Conservation (phyloP, 2,888 invertebrate genomes). For the Hirtodrosophila alboralis region DNA sequence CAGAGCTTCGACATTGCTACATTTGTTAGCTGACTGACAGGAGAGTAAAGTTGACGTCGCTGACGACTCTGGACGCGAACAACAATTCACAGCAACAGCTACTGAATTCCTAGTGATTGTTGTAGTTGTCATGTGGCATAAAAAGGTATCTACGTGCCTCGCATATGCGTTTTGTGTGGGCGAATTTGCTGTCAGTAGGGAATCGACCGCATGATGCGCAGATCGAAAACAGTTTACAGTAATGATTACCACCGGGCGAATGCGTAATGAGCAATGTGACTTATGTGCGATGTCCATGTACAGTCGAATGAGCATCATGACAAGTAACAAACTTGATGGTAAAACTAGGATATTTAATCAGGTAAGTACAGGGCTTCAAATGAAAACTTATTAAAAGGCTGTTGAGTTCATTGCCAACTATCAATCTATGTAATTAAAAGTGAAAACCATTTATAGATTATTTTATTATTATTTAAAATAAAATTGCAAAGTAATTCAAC, state of each 20-base stretch:
- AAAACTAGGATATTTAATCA: too few relatives aligned
- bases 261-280: conserved; percentile 68
- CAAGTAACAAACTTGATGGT: too few relatives aligned
- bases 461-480: too few relatives aligned
- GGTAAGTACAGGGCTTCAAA: conserved; percentile 22
- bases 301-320: too few relatives aligned
- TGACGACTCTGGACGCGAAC: conserved; percentile 25
- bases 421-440: too few relatives aligned
- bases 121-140: conserved; percentile 17
- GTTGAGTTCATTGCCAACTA: background rate
- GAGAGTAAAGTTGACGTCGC: conserved; percentile 54
- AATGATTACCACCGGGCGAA: conserved; percentile 70
- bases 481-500: too few relatives aligned
- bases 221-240: conserved; percentile 73
- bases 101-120: conserved; percentile 10
- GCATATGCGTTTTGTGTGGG: conserved; percentile 27
- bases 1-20: conserved; percentile 41
- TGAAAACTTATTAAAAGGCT: conserved; percentile 21
- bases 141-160: conserved; percentile 55
- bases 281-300: conserved; percentile 49
- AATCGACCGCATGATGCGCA: conserved; percentile 29
- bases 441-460: too few relatives aligned
- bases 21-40: conserved; percentile 64
- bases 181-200: background rate
- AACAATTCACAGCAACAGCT: conserved; percentile 15